Evolutionary conservation across 2,888 invertebrate genomes (phyloP).

Genomic region (Trichogramma evanescens): DNA sequence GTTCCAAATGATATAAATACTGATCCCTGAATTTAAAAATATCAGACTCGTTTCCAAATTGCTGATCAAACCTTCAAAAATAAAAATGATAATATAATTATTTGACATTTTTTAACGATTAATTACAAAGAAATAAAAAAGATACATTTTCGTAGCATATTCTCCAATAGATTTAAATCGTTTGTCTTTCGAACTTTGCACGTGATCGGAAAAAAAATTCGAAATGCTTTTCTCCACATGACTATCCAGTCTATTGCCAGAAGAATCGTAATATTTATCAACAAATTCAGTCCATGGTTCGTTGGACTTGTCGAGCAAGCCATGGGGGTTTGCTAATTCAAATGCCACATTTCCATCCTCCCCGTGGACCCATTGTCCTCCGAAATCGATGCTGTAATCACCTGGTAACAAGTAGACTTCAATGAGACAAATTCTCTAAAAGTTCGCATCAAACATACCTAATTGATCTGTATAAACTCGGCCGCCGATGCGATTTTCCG

Average conservation of each 20-base stretch:
- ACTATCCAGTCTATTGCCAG: not conserved
- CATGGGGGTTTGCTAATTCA: slow-evolving; percentile 32
- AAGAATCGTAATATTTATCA: slow-evolving; percentile 2
- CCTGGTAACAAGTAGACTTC: slow-evolving; percentile 17
- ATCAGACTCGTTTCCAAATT: not conserved
- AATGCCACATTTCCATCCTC: slow-evolving; percentile 29
- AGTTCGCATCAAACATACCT: slow-evolving; percentile 34
- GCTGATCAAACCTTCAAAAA: not conserved
- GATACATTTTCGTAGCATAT: too few species aligned
- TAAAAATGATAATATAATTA: not conserved
- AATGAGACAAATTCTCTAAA: not conserved
- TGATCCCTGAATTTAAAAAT: not conserved
- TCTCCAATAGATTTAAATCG: too few species aligned
- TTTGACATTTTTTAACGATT: too few species aligned
- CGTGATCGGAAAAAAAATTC: not conserved
- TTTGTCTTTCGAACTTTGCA: too few species aligned
- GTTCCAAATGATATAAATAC: slow-evolving; percentile 1
- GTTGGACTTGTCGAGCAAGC: slow-evolving; percentile 20
- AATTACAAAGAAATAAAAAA: not conserved
- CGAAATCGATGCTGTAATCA: slow-evolving; percentile 31
- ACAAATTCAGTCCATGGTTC: not conserved
- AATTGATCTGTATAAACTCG: slow-evolving; percentile 42
- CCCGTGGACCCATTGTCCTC: slow-evolving; percentile 37
- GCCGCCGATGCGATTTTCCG: slow-evolving; percentile 48
- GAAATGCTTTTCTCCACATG: not conserved